Conservation (phyloP, 2,797 vertebrate genomes). For the Stomatorhinus walkeri region DNA sequence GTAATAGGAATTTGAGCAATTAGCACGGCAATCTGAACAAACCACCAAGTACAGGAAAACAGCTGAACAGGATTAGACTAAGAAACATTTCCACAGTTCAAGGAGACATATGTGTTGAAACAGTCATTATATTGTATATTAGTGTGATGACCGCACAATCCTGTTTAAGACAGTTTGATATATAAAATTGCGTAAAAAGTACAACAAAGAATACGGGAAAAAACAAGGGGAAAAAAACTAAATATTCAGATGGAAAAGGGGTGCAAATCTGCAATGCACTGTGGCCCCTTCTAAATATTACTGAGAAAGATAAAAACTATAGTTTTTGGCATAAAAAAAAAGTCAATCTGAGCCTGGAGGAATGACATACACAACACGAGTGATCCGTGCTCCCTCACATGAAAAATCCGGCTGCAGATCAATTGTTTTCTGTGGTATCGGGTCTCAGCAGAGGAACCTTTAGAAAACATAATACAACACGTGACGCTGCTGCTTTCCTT, state of each 20-base stretch:
- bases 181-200: slow-evolving; percentile 45
- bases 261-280: slow-evolving; percentile 49
- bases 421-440: slow-evolving; percentile 68
- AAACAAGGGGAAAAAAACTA: slow-evolving; percentile 41
- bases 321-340: slow-evolving; percentile 51
- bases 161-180: slow-evolving; percentile 50
- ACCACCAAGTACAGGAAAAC: slow-evolving; percentile 28
- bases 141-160: slow-evolving; percentile 40
- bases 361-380: slow-evolving; percentile 42
- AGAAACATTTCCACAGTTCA: slow-evolving; percentile 40
- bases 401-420: slow-evolving; percentile 57
- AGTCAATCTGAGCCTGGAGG: slow-evolving; percentile 63
- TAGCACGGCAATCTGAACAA: slow-evolving; percentile 34
- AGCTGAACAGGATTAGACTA: slow-evolving; percentile 12
- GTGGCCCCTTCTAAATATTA: slow-evolving; percentile 52
- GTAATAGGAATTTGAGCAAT: slow-evolving; percentile 29
- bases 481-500: slow-evolving; percentile 52
- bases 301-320: slow-evolving; percentile 49
- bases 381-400: slow-evolving; percentile 37
- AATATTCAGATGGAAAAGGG: slow-evolving; percentile 45
- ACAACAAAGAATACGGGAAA: slow-evolving; percentile 6
- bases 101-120: slow-evolving; percentile 46
- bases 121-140: slow-evolving; percentile 57
- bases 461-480: slow-evolving; percentile 61
- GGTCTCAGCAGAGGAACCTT: slow-evolving; percentile 67